Base-by-base conservation (phyloP, 2,888 invertebrate genomes). In the Ormyrus pomaceus region DNA sequence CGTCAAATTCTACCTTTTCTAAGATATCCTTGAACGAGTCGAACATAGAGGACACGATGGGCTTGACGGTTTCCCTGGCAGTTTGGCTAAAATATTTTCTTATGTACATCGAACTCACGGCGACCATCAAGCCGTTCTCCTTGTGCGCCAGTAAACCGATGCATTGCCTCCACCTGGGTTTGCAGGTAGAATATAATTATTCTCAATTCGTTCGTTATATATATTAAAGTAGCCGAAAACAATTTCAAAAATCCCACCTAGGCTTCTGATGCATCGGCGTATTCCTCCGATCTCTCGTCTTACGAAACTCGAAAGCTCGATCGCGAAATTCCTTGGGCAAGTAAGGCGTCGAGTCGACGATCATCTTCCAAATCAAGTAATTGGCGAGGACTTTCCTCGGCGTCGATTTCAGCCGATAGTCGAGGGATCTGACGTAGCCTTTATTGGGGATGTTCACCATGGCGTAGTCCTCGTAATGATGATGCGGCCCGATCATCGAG, bases 311-410 rank as follows among this genome's bases (percentile, higher is more conserved):
- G 2, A 10, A 48, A n/a, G 73, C 46, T 55, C n/a, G 62, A 3
- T 68, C 48, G 5, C 58, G 74, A 69, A 79, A 9, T 45, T 34
- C 59, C 5, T 45, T 46, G 6, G 46, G 53, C 6, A 77, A 55
- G 2, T 64, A n/a, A 3, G 56, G 69, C 10, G 55, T 50, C 6
- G 48, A 62, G 0, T 77, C 62, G 13, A 9, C n/a, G 13, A 72
- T n/a, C 6, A 68, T 34, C 75, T 97, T 93, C 98, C 98, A 98
- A 94, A 98, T 94, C 86, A 96, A 94, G 88, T 98, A 98, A 92
- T 98, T 98, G 6, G 98, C 96, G 86, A 95, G 93, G 6, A 93
- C 92, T 83, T 95, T 91, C 85, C 93, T 94, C 1, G 93, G 92
- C 0, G 94, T 94, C 34, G 87, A 88, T 55, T 91, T 89, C 66